phyloP scores from a whole-genome alignment of 2,797 vertebrate species.

The Melanotaenia maccullochi region DNA sequence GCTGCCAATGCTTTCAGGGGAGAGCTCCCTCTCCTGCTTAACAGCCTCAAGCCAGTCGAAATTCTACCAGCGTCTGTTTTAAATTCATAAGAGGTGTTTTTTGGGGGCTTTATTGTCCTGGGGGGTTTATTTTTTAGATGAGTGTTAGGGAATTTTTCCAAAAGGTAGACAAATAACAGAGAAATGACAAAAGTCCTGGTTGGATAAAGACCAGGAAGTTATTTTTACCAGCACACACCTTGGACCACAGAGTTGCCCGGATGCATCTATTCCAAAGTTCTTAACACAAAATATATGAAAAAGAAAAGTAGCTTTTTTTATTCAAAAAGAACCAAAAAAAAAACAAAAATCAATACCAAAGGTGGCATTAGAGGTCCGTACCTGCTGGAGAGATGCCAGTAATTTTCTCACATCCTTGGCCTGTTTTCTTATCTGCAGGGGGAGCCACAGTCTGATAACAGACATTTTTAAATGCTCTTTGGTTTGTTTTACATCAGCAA shows the following conservation, averaged over 20 bases:
- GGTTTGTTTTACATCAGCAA: constrained; percentile 59
- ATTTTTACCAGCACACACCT: constrained; percentile 38
- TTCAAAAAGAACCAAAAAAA: constrained; percentile 35
- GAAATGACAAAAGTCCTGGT: constrained; percentile 19
- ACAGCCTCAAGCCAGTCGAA: constrained; percentile 66
- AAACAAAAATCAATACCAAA: constrained; percentile 54
- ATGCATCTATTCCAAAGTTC: constrained; percentile 26
- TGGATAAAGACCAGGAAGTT: constrained; percentile 33
- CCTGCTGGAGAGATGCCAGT: constrained; percentile 53
- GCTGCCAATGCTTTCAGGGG: constrained; percentile 69
- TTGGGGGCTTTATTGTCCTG: constrained; percentile 10
- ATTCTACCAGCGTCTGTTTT: constrained; percentile 54
- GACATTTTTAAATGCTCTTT: constrained; percentile 35
- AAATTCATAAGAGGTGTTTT: constrained; percentile 63
- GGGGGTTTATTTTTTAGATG: constrained; percentile 8
- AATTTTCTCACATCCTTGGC: constrained; percentile 45
- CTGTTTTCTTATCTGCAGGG: constrained; percentile 44
- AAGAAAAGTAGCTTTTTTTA: constrained; percentile 53
- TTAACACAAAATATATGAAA: constrained; percentile 39
- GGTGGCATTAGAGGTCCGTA: constrained; percentile 56
- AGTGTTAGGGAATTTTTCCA: constrained; percentile 8
- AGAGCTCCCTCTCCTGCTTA: constrained; percentile 58
- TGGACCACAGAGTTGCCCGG: constrained; percentile 34
- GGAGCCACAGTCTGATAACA: constrained; percentile 46
- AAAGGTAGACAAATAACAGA: constrained; percentile 19